Percentiles rank a stretch among this genome's conserved stretches.
Conservation (phyloP, 2,113 vertebrate species). For the Ptilorrhoa leucosticta region DNA sequence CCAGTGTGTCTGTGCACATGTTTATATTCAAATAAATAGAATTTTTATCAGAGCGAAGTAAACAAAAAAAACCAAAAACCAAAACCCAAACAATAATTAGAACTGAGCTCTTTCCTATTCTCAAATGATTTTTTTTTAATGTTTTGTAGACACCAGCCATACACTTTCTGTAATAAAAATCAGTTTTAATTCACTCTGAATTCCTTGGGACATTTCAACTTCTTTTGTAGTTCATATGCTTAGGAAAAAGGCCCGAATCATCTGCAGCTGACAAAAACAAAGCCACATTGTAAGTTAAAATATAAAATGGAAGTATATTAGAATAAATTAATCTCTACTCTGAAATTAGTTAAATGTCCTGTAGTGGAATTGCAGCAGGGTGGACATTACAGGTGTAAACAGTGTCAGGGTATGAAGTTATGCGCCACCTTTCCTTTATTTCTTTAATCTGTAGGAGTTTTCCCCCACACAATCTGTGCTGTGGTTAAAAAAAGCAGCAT, state of each 20-base stretch:
- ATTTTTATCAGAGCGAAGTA: background rate
- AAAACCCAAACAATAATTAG: background rate
- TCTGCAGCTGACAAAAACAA: background rate
- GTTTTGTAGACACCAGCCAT: background rate
- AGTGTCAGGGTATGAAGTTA: background rate
- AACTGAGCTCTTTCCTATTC: background rate
- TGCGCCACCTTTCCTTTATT: slow-evolving; percentile 22
- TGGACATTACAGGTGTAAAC: background rate
- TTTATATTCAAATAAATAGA: background rate
- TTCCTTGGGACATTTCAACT: background rate
- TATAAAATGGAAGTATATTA: background rate
- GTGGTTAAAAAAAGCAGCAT: slow-evolving; percentile 20
- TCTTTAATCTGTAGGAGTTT: slow-evolving; percentile 25
- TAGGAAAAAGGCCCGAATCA: background rate
- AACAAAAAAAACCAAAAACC: background rate
- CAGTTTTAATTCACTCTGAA: background rate
- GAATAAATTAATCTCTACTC: background rate
- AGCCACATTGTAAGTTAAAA: background rate
- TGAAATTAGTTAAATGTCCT: background rate
- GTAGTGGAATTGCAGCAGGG: background rate
- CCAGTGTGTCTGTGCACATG: background rate
- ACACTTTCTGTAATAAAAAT: background rate
- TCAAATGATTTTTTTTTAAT: background rate
- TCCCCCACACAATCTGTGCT: slow-evolving; percentile 46
- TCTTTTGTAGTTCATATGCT: background rate